Evolutionary conservation across 1,140 invertebrate genomes (phyloP), one percentile per base, ranked within the genome.

Genomic region (Babylonia areolata): DNA sequence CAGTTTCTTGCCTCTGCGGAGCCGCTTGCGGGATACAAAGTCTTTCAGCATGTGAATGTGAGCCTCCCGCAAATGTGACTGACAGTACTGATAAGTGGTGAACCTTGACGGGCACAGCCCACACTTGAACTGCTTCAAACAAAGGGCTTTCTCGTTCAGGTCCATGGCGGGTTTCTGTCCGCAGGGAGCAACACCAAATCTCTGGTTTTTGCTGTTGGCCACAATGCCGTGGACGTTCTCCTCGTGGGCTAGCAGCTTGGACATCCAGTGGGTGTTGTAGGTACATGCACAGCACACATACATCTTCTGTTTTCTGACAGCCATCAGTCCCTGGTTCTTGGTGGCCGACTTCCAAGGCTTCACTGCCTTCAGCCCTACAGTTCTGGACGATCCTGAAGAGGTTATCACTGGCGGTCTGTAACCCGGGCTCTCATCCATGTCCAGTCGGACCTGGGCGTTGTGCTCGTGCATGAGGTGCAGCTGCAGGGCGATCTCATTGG

Each of bases 201-300:
- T 75, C 28, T 9, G 42, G 5, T 2, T 31, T 1, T 35, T 58
- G 77, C 88, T 85, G 69, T 82, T 87, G 42, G 35, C 75, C 77
- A 69, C 78, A 35, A 92, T 89, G 46, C 88, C 87, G 88, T 94
- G 92, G 35, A 91, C 91, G 23, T 97, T 97, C 89, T 97, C 96
- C 92, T 99, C 98, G 95, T 99, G 98, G 39, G 98, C 96, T 93
- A 98, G 98, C 84, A 98, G 95, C 92, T 98, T 97, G 39, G 97
- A 97, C 85, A 98, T 95, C 90, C 98, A 96, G 83, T 97, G 96
- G 31, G 97, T 98, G n/a, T 97, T 96, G 93, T 98, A 98, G 71
- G 97, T 96, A 91, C 98, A 99, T 90, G 97, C 96, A 0, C 97
- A 97, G 94, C 98, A 98, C 77, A 97, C 96, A 93, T 98, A 98